Conservation (phyloP, 2,888 invertebrate genomes). For the Drosophila hamatofila region DNA sequence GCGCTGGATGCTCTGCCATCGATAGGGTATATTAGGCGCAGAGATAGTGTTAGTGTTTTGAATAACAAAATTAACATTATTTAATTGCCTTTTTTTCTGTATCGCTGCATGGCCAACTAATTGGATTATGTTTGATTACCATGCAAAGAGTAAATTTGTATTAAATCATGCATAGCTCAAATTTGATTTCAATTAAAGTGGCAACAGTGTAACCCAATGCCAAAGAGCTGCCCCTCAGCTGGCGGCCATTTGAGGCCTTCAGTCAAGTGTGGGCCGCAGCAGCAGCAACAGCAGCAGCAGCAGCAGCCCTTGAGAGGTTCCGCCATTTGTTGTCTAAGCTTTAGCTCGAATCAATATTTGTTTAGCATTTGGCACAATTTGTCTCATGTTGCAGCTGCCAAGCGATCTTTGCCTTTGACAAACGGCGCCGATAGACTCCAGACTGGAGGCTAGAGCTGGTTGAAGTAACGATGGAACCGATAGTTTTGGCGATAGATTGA, state of each 20-base stretch:
- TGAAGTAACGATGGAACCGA: neutral
- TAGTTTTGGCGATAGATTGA: neutral
- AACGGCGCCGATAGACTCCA: neutral
- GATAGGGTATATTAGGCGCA: neutral
- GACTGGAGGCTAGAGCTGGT: neutral
- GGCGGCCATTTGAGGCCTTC: neutral
- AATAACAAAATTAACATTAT: neutral
- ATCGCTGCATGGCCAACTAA: conserved; percentile 1
- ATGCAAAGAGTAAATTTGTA: neutral
- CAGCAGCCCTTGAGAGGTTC: conserved; percentile 13
- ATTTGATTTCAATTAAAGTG: conserved; percentile 1
- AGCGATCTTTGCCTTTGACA: neutral
- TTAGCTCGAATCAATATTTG: conserved; percentile 13
- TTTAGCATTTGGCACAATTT: neutral
- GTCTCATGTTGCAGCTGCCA: conserved; percentile 12
- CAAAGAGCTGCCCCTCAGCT: conserved; percentile 3
- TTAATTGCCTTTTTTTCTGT: neutral
- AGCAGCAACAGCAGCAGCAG: too few relatives aligned
- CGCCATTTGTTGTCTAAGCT: conserved; percentile 22
- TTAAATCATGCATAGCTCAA: neutral
- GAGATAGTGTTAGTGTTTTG: neutral
- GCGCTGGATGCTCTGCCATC: neutral
- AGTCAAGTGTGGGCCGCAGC: conserved; percentile 16
- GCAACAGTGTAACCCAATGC: conserved; percentile 3
- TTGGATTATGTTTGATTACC: conserved; percentile 19